Base-by-base conservation (phyloP, 2,888 invertebrate species). In the Heliconius ethilla region DNA sequence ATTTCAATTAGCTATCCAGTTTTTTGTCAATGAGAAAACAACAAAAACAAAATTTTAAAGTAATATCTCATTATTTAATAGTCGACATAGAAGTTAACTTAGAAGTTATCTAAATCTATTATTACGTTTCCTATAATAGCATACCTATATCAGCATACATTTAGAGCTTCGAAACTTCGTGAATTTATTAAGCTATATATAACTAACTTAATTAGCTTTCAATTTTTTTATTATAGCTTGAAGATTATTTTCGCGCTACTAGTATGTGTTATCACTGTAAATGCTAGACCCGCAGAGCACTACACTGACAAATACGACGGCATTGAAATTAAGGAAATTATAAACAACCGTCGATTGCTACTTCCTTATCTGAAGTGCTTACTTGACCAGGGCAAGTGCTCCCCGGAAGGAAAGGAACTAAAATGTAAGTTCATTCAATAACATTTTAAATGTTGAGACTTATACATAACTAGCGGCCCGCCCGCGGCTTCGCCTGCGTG, bases 271-370 rank as follows among this genome's bases (percentile, higher is more conserved):
- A 11, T 33, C 13, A 67, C 40, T 25, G 18, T 27, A 69, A 86
- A 89, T 1, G 77, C 85, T 29, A 85, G 83, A 3, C 70, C 82
- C 1, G 88, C 88, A 0, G 87, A 87, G 0, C 80, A 83, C 0
- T 92, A 97, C 87, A 96, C 96, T 18, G 95, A 95, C 76, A 96
- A 95, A 81, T 97, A 95, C 82, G 97, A 97, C 86, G 95, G 95
- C 85, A 87, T 97, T 33, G 92, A 97, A 86, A 78, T 97, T 77
- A 96, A 97, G 59, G 95, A 96, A 84, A 95, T 97, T 81, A 87
- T 97, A 6, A 83, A 80, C 9, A 97, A 96, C 89, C 94, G 95
- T 4, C 95, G 96, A 15, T 89, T 97, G 37, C 87, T 97, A 15
- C 90, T 93, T 63, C 95, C 95, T 69, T 97, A 97, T 86, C 85